A percentile compares a stretch with the other conserved stretches of the same genome.
Evolutionary conservation across 2,113 vertebrate genomes (phyloP).

Genomic region (Conger conger): DNA sequence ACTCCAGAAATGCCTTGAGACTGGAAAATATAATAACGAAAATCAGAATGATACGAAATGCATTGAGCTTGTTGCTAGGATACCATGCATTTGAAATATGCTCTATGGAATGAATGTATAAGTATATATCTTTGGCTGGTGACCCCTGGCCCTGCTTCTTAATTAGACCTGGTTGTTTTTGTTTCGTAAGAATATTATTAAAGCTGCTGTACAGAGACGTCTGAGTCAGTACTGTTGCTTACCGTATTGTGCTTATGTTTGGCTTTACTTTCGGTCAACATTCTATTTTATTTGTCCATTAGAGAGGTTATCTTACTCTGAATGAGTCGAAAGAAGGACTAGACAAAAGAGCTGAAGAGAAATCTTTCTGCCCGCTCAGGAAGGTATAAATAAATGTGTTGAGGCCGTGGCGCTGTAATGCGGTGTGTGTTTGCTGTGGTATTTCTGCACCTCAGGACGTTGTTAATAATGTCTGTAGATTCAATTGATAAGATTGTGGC

Average conservation of each 20-base stretch:
- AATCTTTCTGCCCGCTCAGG: too few species aligned
- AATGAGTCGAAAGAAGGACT: neutral
- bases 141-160: neutral
- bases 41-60: neutral
- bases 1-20: too few species aligned
- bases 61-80: slow-evolving; percentile 26
- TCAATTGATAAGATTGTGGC: neutral
- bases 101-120: neutral
- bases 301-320: neutral
- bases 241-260: neutral
- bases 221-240: neutral
- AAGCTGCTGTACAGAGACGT: neutral
- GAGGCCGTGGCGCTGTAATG: neutral
- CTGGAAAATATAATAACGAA: neutral
- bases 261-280: neutral
- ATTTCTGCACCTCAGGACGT: neutral
- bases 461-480: slow-evolving; percentile 7
- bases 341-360: neutral
- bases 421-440: neutral
- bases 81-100: slow-evolving; percentile 18
- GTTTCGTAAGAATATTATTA: slow-evolving; percentile 9
- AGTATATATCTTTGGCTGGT: neutral
- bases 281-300: neutral
- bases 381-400: neutral
- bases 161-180: neutral